Conservation (phyloP, 2,113 vertebrate species). For the Poeciliopsis prolifica region DNA sequence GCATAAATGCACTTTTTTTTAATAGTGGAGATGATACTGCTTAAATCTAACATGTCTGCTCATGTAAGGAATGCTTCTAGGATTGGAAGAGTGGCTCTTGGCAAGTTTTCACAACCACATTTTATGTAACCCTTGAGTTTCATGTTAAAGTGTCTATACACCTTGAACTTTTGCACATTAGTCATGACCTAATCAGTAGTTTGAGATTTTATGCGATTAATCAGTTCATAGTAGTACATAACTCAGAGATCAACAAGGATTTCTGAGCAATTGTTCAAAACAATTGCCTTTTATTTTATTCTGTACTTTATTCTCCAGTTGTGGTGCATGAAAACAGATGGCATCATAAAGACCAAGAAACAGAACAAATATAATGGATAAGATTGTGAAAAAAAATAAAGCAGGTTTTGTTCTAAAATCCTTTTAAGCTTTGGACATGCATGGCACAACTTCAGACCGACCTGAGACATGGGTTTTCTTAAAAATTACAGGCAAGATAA, state of each 20-base stretch:
- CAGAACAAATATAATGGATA: too few species aligned
- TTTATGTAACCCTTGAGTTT: background rate
- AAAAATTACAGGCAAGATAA: too few species aligned
- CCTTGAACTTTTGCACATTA: background rate
- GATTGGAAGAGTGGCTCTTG: constrained; percentile 23
- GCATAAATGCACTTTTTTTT: background rate
- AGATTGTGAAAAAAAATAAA: too few species aligned
- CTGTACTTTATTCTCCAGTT: too few species aligned
- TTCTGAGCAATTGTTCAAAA: background rate
- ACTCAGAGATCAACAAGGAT: background rate
- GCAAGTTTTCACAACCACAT: constrained; percentile 28
- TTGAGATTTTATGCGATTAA: background rate
- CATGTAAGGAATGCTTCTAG: constrained; percentile 41
- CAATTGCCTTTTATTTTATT: too few species aligned
- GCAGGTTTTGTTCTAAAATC: too few species aligned
- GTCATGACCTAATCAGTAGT: background rate
- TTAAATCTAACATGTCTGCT: constrained; percentile 50
- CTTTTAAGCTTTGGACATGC: too few species aligned
- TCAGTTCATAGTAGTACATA: background rate
- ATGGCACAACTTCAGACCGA: too few species aligned
- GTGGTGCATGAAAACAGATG: too few species aligned
- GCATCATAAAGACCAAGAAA: too few species aligned
- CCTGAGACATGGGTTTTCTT: too few species aligned
- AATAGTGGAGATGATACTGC: background rate
- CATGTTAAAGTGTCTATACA: background rate